Base-by-base conservation (phyloP, 2,888 invertebrate species). In the Erebia palarica region DNA sequence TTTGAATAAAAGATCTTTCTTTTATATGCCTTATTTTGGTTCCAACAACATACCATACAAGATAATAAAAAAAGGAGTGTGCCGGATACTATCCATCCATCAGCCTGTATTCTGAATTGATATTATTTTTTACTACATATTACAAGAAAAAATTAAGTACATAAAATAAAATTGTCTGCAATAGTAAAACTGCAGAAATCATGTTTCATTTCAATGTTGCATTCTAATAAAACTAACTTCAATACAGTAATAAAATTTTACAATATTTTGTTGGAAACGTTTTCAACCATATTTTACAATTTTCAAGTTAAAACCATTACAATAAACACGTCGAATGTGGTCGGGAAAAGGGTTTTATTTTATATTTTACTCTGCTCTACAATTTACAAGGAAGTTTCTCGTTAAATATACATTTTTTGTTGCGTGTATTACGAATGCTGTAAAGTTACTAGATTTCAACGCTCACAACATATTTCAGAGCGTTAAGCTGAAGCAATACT, bases 381-480 rank as follows among this genome's bases (percentile, higher is more conserved):
- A 21, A 58, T 13, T 49, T 21, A 47, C 61, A 21, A 58, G 57
- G 57, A 27, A 2, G 9, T 47, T 44, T 11, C 44, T 44, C 44
- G 44, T 47, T 18, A 61, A 7, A 7, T 5, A 2, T 61, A 61
- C 18, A 47, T 63, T 49, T 49, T 13, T n/a, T n/a, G n/a, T n/a
- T n/a, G n/a, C n/a, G n/a, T 49, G 63, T 49, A 49, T 49, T 60
- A 42, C 21, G 21, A 61, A 47, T 13, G 63, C 63, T 47, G 14
- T 21, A 21, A 63, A 63, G 63, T 63, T 63, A 61, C 61, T 61
- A 47, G 18, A 51, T 51, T 65, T 53, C 42, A 36, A 53, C 53
- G 53, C 21, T 65, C 53, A 1, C 13, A 36, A 51, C 53, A 65
- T 65, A 55, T 65, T 65, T 27, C 65, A 36, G 21, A 21, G 36